A percentile compares a stretch with the other conserved stretches of the same genome.
phyloP scores from a whole-genome alignment of 92 coral and sea anemone genomes.

The Heliopora coerulea region DNA sequence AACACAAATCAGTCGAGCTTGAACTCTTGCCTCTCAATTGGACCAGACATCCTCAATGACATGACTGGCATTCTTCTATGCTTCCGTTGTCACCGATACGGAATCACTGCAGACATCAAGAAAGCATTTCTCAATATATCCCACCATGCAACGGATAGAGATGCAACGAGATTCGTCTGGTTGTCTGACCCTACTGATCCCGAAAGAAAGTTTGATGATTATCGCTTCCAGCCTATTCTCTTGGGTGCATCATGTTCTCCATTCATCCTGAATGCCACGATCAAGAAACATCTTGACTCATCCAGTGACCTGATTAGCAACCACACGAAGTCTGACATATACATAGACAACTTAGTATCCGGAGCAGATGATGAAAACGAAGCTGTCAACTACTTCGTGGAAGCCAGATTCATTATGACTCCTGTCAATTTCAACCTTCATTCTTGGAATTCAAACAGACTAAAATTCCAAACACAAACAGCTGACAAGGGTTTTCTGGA shows the following conservation, averaged over 20 bases:
- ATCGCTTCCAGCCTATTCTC: constrained; percentile 50
- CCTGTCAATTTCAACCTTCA: too few relatives aligned
- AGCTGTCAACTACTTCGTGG: too few relatives aligned
- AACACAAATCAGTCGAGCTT: constrained; percentile 46
- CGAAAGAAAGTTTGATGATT: constrained; percentile 41
- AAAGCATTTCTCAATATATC: constrained; percentile 49
- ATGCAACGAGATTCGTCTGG: constrained; percentile 61
- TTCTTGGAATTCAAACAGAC: too few relatives aligned
- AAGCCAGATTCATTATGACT: too few relatives aligned
- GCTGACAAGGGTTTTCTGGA: too few relatives aligned
- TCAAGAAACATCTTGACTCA: too few relatives aligned
- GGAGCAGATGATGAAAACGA: too few relatives aligned
- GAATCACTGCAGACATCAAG: constrained; percentile 52
- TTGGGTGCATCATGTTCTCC: constrained; percentile 51
- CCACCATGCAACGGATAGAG: constrained; percentile 48
- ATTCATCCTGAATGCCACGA: constrained; percentile 50
- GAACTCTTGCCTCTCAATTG: constrained; percentile 49
- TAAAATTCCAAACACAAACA: too few relatives aligned
- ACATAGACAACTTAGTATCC: too few relatives aligned
- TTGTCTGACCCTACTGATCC: constrained; percentile 44
- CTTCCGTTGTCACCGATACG: constrained; percentile 46
- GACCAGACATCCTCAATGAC: constrained; percentile 52
- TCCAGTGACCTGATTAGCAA: too few relatives aligned
- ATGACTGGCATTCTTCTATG: constrained; percentile 48
- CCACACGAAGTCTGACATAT: too few relatives aligned